Conservation (phyloP, 2,888 invertebrate genomes). For the Pardosa pseudoannulata region DNA sequence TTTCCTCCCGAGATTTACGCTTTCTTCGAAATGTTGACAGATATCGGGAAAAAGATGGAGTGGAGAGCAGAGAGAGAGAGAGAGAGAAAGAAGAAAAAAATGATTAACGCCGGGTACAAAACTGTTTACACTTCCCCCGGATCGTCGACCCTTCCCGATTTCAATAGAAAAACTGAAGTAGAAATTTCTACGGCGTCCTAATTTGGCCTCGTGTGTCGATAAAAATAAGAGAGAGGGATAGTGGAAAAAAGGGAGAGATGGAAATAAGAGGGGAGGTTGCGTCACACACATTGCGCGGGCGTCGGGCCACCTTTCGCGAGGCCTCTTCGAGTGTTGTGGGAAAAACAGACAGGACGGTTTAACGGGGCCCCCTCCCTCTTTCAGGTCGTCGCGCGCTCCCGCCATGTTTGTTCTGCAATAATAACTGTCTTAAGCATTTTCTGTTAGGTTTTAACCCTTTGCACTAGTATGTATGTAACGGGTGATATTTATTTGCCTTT, state of each 20-base stretch:
- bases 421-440: no score
- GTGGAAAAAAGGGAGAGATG: background rate
- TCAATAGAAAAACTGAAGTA: conserved; percentile 32
- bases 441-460: no score
- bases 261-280: conserved; percentile 24
- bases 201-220: conserved; percentile 56
- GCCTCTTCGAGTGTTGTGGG: conserved; percentile 67
- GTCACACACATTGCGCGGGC: conserved; percentile 59
- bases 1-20: no score
- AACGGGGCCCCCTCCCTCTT: conserved; percentile 18
- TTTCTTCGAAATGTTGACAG: no score
- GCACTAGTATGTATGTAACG: no score
- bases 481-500: no score
- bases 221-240: conserved; percentile 39
- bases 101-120: background rate
- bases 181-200: conserved; percentile 36
- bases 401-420: conserved; percentile 29
- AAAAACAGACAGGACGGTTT: conserved; percentile 54
- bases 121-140: background rate
- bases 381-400: background rate
- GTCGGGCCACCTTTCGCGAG: conserved; percentile 46
- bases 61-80: background rate
- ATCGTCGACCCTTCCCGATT: conserved; percentile 24
- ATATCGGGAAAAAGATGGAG: background rate
- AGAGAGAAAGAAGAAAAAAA: background rate